Evolutionary conservation across 1,140 invertebrate genomes (phyloP), one percentile per base, ranked within the genome.

Genomic region (Micrasema minimum): DNA sequence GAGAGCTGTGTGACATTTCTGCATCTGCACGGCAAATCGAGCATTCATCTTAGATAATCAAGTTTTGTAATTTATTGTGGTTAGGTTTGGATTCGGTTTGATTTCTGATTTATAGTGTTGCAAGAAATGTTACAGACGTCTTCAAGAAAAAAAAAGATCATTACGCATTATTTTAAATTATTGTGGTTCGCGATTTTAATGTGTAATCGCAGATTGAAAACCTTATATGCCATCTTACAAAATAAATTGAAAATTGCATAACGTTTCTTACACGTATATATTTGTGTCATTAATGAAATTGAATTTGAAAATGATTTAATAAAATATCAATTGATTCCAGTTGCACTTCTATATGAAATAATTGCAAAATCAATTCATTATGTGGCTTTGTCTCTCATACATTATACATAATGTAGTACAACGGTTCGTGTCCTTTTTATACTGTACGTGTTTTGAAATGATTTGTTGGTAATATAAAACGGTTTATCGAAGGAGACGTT

Each of bases 1-100:
- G 48, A 38, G 64, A 51, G 46, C 22, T 65, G 61, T 65, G 64
- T 38, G 46, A 66, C 46, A 53, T 35, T 66, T 66, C 16, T 45
- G 57, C 53, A 57, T 37, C 31, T 4, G 10, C 14, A 6, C 48
- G 11, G 20, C 48, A 3, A 23, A 51, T 51, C 10, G 0, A 51
- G 16, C 22, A 10, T 4, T 51, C 48, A 22, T 51, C 22, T 51
- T 23, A 22, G 20, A 51, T 23, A 51, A 51, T 51, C 20, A 5
- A 51, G 22, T 51, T 51, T 51, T 11, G 48, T 51, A 51, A 51
- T 51, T 7, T 12, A 51, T 51, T 51, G 48, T 22, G 48, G 48
- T 51, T 51, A 6, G 48, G 22, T 20, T 51, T 23, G 12, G 22
- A 51, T 46, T 45, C 41, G 41, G 11, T 5, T 45, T 12, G 11